These are phyloP conservation scores for Scopus umbretta DNA, from an alignment of 2,113 vertebrate genomes.

Conservation along the genomic window DNA sequence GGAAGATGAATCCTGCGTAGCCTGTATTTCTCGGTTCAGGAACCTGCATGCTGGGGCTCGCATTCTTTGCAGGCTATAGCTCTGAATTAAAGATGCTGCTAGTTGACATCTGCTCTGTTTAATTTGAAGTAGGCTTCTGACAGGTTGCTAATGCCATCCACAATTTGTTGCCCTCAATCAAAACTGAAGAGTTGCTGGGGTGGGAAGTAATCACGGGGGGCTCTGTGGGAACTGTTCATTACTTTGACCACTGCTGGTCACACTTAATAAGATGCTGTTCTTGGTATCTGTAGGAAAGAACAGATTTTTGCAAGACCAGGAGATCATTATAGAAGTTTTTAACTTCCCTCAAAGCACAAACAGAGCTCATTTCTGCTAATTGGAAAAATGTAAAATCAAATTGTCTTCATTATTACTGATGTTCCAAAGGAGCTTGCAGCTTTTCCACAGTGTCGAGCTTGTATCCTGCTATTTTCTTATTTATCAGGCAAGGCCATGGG, in stretches of 20 bases:
- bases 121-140: background rate
- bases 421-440: background rate
- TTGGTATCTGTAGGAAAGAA: background rate
- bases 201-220: background rate
- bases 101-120: background rate
- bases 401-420: background rate
- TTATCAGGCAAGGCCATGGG: background rate
- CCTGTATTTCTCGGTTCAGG: background rate
- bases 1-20: background rate
- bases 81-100: background rate
- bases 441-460: background rate
- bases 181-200: background rate
- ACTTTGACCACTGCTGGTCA: conserved; percentile 16
- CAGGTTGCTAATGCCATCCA: background rate
- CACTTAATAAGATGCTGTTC: background rate
- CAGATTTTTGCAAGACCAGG: conserved; percentile 9
- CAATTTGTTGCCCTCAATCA: background rate
- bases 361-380: conserved; percentile 15
- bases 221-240: conserved; percentile 22
- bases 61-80: background rate
- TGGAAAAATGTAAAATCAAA: conserved; percentile 22
- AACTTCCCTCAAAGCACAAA: background rate
- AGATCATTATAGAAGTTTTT: background rate
- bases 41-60: background rate
- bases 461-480: background rate